Conservation (phyloP, 1,140 invertebrate species). For the Anadara kagoshimensis region DNA sequence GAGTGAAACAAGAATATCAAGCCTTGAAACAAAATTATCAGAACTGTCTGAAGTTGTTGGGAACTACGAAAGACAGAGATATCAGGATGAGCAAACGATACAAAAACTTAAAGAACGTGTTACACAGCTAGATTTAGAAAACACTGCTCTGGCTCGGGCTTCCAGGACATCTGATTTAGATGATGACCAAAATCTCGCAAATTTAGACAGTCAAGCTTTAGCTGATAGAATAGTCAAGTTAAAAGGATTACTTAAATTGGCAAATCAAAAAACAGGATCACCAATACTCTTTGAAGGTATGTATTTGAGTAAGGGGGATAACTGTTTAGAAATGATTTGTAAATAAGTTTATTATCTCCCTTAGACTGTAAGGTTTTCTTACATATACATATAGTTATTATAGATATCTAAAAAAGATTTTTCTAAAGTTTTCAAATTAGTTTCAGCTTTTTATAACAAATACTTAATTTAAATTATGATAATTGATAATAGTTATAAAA, state of each 20-base stretch:
- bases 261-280: constrained; percentile 71
- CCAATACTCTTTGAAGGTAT: constrained; percentile 72
- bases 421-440: no score
- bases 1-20: constrained; percentile 85
- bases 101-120: constrained; percentile 80
- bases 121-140: constrained; percentile 72
- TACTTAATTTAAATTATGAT: no score
- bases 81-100: constrained; percentile 85
- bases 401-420: no score
- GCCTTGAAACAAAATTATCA: constrained; percentile 85
- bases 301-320: constrained; percentile 3
- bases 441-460: no score
- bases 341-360: no score
- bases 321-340: neutral
- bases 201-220: constrained; percentile 68
- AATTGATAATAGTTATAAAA: no score
- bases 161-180: constrained; percentile 45
- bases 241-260: constrained; percentile 66
- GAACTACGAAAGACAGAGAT: constrained; percentile 83
- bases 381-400: no score
- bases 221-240: constrained; percentile 67
- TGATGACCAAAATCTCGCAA: constrained; percentile 53
- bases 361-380: no score
- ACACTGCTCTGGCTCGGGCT: constrained; percentile 64
- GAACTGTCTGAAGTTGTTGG: constrained; percentile 85